Percentiles rank a stretch among this genome's conserved stretches.
phyloP scores from a whole-genome alignment of 2,888 invertebrate species.

The Timema cristinae region DNA sequence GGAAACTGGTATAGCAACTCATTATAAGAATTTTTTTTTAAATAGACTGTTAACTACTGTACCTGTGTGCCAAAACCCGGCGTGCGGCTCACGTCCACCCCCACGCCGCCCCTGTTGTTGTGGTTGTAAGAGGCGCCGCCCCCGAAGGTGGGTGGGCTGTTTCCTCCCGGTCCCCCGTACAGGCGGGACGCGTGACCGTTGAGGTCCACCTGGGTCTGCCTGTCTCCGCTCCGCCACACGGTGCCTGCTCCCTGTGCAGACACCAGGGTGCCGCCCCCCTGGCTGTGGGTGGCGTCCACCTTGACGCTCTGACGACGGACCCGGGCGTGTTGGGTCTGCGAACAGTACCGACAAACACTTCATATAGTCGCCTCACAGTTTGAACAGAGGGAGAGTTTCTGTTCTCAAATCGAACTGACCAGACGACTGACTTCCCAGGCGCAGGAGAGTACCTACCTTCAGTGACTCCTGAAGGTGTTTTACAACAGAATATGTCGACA shows the following conservation, averaged over 20 bases:
- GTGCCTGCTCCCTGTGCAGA: not conserved
- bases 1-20: no score
- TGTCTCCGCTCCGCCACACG: conserved; percentile 11
- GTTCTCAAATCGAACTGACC: no score
- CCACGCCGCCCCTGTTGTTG: not conserved
- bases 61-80: conserved; percentile 15
- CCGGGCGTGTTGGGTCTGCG: no score
- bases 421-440: no score
- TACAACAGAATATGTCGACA: no score
- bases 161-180: conserved; percentile 2
- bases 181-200: conserved; percentile 6
- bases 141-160: not conserved
- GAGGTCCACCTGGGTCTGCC: not conserved
- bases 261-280: conserved; percentile 6
- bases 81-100: conserved; percentile 15
- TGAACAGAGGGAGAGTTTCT: no score
- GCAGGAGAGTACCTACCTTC: no score
- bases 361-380: no score
- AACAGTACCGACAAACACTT: no score
- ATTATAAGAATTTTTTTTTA: no score
- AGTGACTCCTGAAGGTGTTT: no score
- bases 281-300: not conserved
- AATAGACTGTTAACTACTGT: no score
- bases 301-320: not conserved
- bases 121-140: conserved; percentile 8